Evolutionary conservation across 2,888 invertebrate genomes (phyloP).

Genomic region (Mamestra brassicae): DNA sequence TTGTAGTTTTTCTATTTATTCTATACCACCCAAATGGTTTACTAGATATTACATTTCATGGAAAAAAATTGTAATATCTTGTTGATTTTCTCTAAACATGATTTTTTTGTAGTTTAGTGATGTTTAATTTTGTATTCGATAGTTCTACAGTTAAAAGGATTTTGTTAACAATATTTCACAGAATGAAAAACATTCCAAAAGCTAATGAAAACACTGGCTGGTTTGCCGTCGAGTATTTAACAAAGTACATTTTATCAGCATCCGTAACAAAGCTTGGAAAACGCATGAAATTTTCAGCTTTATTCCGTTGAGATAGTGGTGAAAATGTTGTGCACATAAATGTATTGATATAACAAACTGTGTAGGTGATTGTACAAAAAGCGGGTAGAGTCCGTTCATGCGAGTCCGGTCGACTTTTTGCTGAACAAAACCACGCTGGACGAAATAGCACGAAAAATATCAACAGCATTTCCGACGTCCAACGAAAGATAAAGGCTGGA

Average conservation of each 20-base stretch:
- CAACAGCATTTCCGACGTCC: slow-evolving; percentile 62
- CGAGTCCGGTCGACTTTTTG: slow-evolving; percentile 72
- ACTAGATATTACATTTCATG: slow-evolving; percentile 9
- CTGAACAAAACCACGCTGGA: slow-evolving; percentile 68
- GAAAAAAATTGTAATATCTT: not conserved
- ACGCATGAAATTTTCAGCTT: slow-evolving; percentile 48
- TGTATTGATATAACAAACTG: slow-evolving; percentile 65
- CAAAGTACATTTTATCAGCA: slow-evolving; percentile 67
- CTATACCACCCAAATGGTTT: not conserved
- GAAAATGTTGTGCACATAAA: slow-evolving; percentile 36
- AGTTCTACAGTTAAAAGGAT: slow-evolving; percentile 4
- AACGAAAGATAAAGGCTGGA: slow-evolving; percentile 55
- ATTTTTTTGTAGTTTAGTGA: not conserved
- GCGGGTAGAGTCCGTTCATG: slow-evolving; percentile 69
- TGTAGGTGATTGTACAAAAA: slow-evolving; percentile 70
- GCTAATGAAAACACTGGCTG: slow-evolving; percentile 68
- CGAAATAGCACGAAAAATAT: slow-evolving; percentile 74
- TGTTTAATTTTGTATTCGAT: not conserved
- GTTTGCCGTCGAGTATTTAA: slow-evolving; percentile 64
- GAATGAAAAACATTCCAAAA: slow-evolving; percentile 63
- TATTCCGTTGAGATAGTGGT: slow-evolving; percentile 28
- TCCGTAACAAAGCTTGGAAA: slow-evolving; percentile 35
- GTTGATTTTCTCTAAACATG: not conserved
- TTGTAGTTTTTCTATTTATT: not conserved
- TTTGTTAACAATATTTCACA: slow-evolving; percentile 57